phyloP scores from a whole-genome alignment of 1,140 invertebrate genomes.

The Drosophila triauraria region DNA sequence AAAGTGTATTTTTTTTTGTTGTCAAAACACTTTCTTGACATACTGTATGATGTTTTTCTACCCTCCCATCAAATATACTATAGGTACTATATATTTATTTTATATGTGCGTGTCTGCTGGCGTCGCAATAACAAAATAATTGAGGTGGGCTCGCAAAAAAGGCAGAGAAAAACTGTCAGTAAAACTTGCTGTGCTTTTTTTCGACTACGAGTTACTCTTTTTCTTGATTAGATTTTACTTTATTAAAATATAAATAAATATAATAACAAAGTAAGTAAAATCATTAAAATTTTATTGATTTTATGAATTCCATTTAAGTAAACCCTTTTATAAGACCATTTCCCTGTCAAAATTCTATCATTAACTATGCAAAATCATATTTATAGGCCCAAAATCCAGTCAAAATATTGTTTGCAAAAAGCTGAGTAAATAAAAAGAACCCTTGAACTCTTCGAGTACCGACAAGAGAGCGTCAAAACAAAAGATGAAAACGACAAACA shows the following conservation, averaged over 20 bases:
- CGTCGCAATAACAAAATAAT: slow-evolving; percentile 61
- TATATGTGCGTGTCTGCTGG: slow-evolving; percentile 22
- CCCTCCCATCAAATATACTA: slow-evolving; percentile 16
- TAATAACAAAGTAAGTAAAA: no score
- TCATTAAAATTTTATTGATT: no score
- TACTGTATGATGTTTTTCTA: slow-evolving; percentile 7
- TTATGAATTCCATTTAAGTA: no score
- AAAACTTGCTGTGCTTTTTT: background rate
- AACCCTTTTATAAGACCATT: background rate
- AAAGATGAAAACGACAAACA: slow-evolving; percentile 13
- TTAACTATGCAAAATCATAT: background rate
- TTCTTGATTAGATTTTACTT: no score
- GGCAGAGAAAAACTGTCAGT: background rate
- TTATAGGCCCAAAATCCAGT: background rate
- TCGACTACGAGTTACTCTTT: slow-evolving; percentile 18
- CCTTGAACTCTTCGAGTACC: slow-evolving; percentile 13
- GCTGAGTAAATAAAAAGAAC: slow-evolving; percentile 21
- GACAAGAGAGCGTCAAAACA: slow-evolving; percentile 10
- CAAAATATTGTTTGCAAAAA: slow-evolving; percentile 10
- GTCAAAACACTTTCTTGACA: no score
- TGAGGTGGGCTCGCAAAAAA: slow-evolving; percentile 50
- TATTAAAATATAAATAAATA: no score
- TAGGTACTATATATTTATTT: slow-evolving; percentile 1
- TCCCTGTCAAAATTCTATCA: background rate
- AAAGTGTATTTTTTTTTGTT: no score